Evolutionary conservation across 2,797 vertebrate species (phyloP).

Genomic region (Cyclopterus lumpus): DNA sequence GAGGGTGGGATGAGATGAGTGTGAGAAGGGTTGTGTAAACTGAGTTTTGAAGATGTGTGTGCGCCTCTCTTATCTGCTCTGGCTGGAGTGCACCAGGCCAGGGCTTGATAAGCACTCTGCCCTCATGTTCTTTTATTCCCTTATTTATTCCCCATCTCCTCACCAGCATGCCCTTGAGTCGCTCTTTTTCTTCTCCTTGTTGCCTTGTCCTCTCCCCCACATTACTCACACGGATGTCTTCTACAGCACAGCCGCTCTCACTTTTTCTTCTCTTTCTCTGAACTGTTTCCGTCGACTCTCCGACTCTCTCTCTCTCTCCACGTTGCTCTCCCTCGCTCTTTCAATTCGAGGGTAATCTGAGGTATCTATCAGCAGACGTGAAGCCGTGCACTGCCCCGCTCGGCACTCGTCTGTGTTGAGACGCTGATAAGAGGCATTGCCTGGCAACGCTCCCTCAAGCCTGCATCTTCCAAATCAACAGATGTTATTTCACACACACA

Average conservation of each 20-base stretch:
- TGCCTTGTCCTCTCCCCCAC: slow-evolving; percentile 30
- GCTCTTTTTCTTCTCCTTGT: slow-evolving; percentile 28
- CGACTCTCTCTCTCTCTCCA: slow-evolving; percentile 27
- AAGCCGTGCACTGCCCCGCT: slow-evolving; percentile 58
- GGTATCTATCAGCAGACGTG: slow-evolving; percentile 71
- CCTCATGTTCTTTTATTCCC: slow-evolving; percentile 67
- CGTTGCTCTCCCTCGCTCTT: slow-evolving; percentile 25
- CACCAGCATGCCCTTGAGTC: slow-evolving; percentile 56
- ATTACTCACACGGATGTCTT: slow-evolving; percentile 21
- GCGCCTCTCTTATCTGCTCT: slow-evolving; percentile 60
- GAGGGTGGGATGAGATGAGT: slow-evolving; percentile 28
- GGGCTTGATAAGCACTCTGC: slow-evolving; percentile 64
- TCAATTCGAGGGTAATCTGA: slow-evolving; percentile 69
- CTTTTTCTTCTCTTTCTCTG: slow-evolving; percentile 11
- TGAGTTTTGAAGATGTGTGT: slow-evolving; percentile 54
- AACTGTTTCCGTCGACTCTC: slow-evolving; percentile 18
- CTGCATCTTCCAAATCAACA: slow-evolving; percentile 79
- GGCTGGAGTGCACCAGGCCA: slow-evolving; percentile 60
- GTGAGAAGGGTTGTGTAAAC: slow-evolving; percentile 62
- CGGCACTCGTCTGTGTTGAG: slow-evolving; percentile 68
- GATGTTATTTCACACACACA: slow-evolving; percentile 66
- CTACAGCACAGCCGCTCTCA: slow-evolving; percentile 8
- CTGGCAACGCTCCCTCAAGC: slow-evolving; percentile 72
- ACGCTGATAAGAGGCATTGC: slow-evolving; percentile 75
- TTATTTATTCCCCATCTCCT: slow-evolving; percentile 57